phyloP scores from a whole-genome alignment of 37 sponge, comb jelly and placozoan species.

The Geodia barretti region DNA sequence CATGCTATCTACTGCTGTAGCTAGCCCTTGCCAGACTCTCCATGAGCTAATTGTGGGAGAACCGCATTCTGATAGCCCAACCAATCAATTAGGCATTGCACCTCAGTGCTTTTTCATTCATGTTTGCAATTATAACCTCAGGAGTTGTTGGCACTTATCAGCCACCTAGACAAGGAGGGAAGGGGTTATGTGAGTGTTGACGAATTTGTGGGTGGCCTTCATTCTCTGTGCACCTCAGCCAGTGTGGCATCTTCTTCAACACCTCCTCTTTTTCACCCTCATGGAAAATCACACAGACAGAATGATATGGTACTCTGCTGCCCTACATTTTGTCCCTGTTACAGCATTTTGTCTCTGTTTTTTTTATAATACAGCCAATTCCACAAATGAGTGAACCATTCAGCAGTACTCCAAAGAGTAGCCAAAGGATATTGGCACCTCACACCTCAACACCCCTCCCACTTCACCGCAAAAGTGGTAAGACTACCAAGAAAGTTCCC shows the following conservation, averaged over 20 bases:
- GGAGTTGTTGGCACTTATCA: slow-evolving; percentile 44
- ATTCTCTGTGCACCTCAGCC: slow-evolving; percentile 17
- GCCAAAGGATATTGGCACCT: background rate
- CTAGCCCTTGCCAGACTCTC: too few species aligned
- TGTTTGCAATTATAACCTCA: background rate
- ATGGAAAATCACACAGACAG: background rate
- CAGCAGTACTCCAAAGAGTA: background rate
- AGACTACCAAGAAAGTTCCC: too few species aligned
- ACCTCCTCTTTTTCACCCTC: background rate
- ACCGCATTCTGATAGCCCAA: too few species aligned
- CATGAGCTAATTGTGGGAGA: too few species aligned
- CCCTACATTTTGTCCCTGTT: background rate
- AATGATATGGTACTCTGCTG: background rate
- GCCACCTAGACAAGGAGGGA: slow-evolving; percentile 35
- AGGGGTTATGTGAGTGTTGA: slow-evolving; percentile 35
- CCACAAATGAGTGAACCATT: slow-evolving; percentile 21
- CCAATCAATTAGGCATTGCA: too few species aligned
- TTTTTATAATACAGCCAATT: slow-evolving; percentile 3
- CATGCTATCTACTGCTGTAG: too few species aligned
- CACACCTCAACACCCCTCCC: slow-evolving; percentile 20
- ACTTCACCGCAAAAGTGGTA: background rate
- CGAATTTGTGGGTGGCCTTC: slow-evolving; percentile 33
- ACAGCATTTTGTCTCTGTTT: background rate
- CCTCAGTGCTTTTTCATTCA: too few species aligned
- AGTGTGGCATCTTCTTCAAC: slow-evolving; percentile 37